phyloP scores from a whole-genome alignment of 2,797 vertebrate genomes.

The Sorex maritimensis region DNA sequence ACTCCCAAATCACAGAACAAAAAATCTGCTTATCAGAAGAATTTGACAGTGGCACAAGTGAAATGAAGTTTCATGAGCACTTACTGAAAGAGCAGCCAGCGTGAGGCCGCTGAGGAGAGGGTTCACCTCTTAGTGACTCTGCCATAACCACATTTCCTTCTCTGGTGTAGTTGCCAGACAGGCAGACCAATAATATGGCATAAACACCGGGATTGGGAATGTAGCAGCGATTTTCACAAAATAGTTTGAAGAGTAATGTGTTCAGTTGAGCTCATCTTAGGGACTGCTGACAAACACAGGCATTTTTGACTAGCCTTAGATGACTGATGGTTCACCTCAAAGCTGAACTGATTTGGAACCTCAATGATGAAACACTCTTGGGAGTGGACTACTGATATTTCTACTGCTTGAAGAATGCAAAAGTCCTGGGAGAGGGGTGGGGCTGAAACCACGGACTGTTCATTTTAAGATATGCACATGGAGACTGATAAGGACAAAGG shows the following conservation, averaged over 20 bases:
- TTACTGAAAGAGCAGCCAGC: constrained; percentile 10
- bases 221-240: constrained; percentile 68
- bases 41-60: background rate
- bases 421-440: background rate
- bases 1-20: background rate
- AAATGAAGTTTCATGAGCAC: background rate
- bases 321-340: background rate
- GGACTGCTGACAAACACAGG: background rate
- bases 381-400: background rate
- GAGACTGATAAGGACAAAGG: background rate
- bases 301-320: background rate
- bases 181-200: constrained; percentile 57
- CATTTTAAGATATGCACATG: background rate
- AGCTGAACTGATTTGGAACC: background rate
- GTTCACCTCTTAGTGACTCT: background rate
- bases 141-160: constrained; percentile 62
- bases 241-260: constrained; percentile 33
- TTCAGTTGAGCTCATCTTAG: constrained; percentile 50
- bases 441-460: background rate
- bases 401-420: background rate
- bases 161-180: constrained; percentile 25
- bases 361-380: background rate
- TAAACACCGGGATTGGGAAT: constrained; percentile 13
- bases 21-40: background rate
- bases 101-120: background rate